These are phyloP conservation scores for Sprattus sprattus DNA, from an alignment of 2,113 vertebrate genomes.

Conservation along the genomic window DNA sequence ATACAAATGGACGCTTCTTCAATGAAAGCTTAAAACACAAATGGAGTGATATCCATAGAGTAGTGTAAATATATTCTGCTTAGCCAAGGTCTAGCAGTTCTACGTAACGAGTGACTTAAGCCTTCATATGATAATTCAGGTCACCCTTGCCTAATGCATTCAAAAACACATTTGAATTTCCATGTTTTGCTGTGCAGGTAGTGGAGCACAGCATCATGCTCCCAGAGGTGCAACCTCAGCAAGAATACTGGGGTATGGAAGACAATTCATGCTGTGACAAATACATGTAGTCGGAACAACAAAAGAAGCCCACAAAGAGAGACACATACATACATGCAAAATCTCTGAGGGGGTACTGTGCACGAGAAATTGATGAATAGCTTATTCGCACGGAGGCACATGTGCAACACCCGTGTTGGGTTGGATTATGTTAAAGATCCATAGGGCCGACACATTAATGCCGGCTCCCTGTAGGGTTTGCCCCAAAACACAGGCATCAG, in stretches of 20 bases:
- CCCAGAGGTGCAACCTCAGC: slow-evolving; percentile 13
- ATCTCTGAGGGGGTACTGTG: neutral
- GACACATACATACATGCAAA: neutral
- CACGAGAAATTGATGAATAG: neutral
- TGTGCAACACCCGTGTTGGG: neutral
- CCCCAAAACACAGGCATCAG: slow-evolving; percentile 5
- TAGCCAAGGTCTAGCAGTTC: neutral
- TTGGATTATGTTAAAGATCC: slow-evolving; percentile 1
- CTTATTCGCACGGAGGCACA: neutral
- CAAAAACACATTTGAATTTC: slow-evolving; percentile 1
- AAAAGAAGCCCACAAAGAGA: neutral
- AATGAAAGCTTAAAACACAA: neutral
- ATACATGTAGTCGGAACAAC: slow-evolving; percentile 8
- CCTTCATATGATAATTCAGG: neutral
- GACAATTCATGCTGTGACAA: slow-evolving; percentile 1
- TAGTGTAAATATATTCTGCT: neutral
- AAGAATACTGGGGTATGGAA: slow-evolving; percentile 6
- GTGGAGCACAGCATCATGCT: neutral
- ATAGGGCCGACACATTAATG: slow-evolving; percentile 7
- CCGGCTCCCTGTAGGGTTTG: neutral
- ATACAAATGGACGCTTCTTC: neutral
- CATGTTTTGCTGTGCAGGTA: neutral
- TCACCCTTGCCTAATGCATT: neutral
- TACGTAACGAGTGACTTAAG: neutral
- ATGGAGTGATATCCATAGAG: neutral